These are phyloP conservation scores for Uropetala carovei DNA, from an alignment of 2,888 invertebrate species.

Conservation along the genomic window DNA sequence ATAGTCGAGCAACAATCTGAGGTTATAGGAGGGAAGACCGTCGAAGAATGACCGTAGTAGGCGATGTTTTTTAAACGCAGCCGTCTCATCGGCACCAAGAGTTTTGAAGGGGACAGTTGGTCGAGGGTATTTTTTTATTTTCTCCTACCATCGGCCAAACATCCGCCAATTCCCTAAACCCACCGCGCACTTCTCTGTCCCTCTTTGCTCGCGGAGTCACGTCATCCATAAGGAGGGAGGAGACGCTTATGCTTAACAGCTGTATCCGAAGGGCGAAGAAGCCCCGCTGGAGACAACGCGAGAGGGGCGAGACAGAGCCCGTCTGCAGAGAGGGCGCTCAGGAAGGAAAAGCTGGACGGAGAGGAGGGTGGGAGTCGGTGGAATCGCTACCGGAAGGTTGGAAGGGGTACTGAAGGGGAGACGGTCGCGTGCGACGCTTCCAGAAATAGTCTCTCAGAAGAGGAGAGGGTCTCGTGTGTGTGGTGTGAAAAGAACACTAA, in stretches of 20 bases:
- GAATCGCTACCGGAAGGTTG: background rate
- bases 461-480: background rate
- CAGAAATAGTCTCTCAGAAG: conserved; percentile 32
- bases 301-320: background rate
- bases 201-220: background rate
- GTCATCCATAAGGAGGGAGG: background rate
- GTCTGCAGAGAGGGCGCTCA: background rate
- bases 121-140: background rate
- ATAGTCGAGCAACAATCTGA: background rate
- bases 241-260: background rate
- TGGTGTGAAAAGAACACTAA: conserved; percentile 36
- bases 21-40: too few species aligned
- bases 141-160: background rate
- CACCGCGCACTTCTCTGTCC: background rate
- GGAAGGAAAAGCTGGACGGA: too few species aligned
- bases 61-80: too few species aligned
- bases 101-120: too few species aligned
- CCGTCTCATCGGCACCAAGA: too few species aligned
- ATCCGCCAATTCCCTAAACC: background rate
- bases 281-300: background rate
- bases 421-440: conserved; percentile 44
- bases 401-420: background rate
- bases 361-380: background rate
- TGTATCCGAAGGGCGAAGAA: background rate
- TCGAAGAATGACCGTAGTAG: too few species aligned